Conservation (phyloP, 2,113 vertebrate genomes). For the Vulpes lagopus region DNA sequence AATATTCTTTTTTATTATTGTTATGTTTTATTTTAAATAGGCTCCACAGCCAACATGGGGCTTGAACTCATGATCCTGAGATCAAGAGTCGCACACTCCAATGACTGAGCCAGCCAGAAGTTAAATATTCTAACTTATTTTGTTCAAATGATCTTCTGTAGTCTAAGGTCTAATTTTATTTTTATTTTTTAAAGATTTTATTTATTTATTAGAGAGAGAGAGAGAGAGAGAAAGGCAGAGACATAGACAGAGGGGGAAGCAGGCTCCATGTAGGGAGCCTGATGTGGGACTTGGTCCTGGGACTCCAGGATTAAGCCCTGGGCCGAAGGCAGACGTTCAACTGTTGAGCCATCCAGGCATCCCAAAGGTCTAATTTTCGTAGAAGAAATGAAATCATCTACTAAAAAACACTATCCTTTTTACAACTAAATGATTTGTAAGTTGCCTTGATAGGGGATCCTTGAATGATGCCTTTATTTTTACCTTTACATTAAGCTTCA, state of each 20-base stretch:
- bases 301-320: too few relatives aligned
- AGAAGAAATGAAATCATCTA: neutral
- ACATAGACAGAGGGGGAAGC: too few relatives aligned
- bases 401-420: neutral
- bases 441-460: neutral
- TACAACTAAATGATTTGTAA: neutral
- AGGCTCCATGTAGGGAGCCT: too few relatives aligned
- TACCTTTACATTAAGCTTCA: neutral
- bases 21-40: neutral
- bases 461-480: neutral
- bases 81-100: neutral
- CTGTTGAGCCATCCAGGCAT: too few relatives aligned
- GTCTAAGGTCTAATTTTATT: neutral
- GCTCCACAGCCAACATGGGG: neutral
- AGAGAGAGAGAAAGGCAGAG: too few relatives aligned
- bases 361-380: neutral
- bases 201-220: too few relatives aligned
- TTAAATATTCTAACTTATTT: constrained; percentile 14
- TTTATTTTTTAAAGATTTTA: too few relatives aligned
- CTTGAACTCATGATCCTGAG: neutral
- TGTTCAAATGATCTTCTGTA: neutral
- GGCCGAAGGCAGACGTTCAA: too few relatives aligned
- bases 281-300: too few relatives aligned
- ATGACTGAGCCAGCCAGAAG: neutral
- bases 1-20: neutral